These are phyloP conservation scores for Zeuzera pyrina DNA, from an alignment of 2,888 invertebrate genomes.

Conservation along the genomic window DNA sequence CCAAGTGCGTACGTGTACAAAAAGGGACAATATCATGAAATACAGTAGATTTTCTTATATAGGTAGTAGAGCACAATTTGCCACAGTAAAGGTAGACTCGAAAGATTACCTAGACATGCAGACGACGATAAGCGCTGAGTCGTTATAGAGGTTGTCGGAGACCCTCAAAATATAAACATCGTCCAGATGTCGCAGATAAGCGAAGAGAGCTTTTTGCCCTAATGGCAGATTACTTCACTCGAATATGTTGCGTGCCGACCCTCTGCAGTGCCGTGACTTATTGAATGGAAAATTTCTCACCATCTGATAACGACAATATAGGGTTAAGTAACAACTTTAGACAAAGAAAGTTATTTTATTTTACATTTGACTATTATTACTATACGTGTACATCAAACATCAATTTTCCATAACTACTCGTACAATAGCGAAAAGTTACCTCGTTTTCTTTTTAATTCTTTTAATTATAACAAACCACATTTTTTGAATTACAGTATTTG, in stretches of 20 bases:
- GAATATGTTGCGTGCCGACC: slow-evolving; percentile 38
- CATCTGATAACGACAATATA: slow-evolving; percentile 22
- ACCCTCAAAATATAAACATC: slow-evolving; percentile 70
- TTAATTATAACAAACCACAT: too few species aligned
- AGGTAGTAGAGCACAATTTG: slow-evolving; percentile 33
- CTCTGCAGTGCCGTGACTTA: slow-evolving; percentile 35
- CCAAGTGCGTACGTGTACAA: slow-evolving; percentile 27
- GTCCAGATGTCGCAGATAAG: slow-evolving; percentile 69
- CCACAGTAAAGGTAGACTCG: slow-evolving; percentile 15
- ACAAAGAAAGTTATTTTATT: neutral
- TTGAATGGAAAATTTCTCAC: slow-evolving; percentile 43
- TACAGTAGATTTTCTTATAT: slow-evolving; percentile 30
- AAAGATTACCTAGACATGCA: slow-evolving; percentile 59
- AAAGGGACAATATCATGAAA: slow-evolving; percentile 20
- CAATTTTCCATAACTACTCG: too few species aligned
- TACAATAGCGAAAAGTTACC: too few species aligned
- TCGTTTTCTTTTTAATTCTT: too few species aligned
- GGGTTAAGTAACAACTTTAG: slow-evolving; percentile 1
- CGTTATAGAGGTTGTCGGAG: slow-evolving; percentile 67
- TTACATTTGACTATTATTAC: too few species aligned
- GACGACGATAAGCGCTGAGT: slow-evolving; percentile 57
- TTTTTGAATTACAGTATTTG: too few species aligned
- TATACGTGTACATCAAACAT: too few species aligned
- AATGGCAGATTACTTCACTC: slow-evolving; percentile 64
- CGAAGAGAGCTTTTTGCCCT: slow-evolving; percentile 59